Percentiles rank a stretch among this genome's conserved stretches.
phyloP scores from a whole-genome alignment of 2,113 vertebrate species.

The Myodes glareolus region DNA sequence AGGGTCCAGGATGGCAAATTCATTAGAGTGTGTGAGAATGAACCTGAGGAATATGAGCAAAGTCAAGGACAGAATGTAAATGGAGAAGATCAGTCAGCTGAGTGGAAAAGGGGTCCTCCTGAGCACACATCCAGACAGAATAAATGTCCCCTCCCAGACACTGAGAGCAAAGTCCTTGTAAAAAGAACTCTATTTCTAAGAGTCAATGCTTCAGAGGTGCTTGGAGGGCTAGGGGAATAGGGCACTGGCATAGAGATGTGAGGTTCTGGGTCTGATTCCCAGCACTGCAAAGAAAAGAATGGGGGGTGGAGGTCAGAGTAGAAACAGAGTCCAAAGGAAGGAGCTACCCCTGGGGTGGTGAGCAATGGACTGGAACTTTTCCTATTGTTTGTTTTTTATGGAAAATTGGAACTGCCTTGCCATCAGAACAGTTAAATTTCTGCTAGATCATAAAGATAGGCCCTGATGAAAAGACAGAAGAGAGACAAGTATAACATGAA shows the following conservation, averaged over 20 bases:
- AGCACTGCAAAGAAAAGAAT: background rate
- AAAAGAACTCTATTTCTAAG: background rate
- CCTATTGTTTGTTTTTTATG: background rate
- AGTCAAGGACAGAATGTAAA: background rate
- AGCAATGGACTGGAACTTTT: background rate
- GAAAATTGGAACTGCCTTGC: background rate
- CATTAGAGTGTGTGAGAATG: background rate
- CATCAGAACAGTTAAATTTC: background rate
- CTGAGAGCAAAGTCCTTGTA: background rate
- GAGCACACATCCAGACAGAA: background rate
- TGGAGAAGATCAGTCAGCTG: background rate
- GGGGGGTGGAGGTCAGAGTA: background rate
- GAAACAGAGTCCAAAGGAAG: background rate
- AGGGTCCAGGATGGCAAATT: slow-evolving; percentile 16
- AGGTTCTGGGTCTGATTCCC: background rate
- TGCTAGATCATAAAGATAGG: slow-evolving; percentile 9
- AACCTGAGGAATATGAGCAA: background rate
- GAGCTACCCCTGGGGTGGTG: background rate
- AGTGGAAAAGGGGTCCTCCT: background rate
- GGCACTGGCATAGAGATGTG: background rate
- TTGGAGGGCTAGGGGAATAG: background rate
- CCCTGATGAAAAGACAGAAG: background rate
- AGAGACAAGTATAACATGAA: too few species aligned
- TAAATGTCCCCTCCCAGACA: slow-evolving; percentile 29
- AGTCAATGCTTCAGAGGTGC: background rate